Percentiles rank a stretch among this genome's conserved stretches.
Evolutionary conservation across 23 tunicate genomes (phyloP).

Genomic region (Phallusia fumigata): DNA sequence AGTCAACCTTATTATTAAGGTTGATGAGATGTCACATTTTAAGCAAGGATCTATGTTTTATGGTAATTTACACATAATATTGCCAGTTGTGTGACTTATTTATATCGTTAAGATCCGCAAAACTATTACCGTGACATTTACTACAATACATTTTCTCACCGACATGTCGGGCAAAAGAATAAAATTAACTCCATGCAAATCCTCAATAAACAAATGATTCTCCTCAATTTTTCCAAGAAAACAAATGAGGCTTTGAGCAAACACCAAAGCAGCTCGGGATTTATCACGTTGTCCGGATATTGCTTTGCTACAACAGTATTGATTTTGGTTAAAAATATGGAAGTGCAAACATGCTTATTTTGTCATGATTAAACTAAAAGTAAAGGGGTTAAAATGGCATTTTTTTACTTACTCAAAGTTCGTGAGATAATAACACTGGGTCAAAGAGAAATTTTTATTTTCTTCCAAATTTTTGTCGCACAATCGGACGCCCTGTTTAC

Average conservation of each 20-base stretch:
- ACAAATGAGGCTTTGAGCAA: constrained; percentile 30
- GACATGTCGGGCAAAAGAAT: constrained; percentile 2
- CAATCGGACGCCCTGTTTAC: neutral
- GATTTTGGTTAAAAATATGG: neutral
- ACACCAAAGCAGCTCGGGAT: constrained; percentile 17
- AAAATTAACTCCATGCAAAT: constrained; percentile 42
- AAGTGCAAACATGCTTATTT: no score
- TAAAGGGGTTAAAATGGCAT: neutral
- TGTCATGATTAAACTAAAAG: no score
- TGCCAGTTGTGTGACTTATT: no score
- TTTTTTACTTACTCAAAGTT: constrained; percentile 10
- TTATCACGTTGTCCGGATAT: constrained; percentile 2
- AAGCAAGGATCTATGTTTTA: no score
- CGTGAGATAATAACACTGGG: neutral
- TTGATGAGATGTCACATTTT: no score
- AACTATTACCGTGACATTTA: no score
- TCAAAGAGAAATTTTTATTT: neutral
- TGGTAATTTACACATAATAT: no score
- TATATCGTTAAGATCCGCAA: no score
- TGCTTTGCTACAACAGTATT: neutral
- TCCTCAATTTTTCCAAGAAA: constrained; percentile 39
- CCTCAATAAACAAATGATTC: constrained; percentile 25
- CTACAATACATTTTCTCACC: neutral
- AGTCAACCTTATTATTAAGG: no score
- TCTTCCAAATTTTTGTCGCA: neutral